phyloP scores from a whole-genome alignment of 1,140 invertebrate genomes.

The Scaptomyza graminum region DNA sequence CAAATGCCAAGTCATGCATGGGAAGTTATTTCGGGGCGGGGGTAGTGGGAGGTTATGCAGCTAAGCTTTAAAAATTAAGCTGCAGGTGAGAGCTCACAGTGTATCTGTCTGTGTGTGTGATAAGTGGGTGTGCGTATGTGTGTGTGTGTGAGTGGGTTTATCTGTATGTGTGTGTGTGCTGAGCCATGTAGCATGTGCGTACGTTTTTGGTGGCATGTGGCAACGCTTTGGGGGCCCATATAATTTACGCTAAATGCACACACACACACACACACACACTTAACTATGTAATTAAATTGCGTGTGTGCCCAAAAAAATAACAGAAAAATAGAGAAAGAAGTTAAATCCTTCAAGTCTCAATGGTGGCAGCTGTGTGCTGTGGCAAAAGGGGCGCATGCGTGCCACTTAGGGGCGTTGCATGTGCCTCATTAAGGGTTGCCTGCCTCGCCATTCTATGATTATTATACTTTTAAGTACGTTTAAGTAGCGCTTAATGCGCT shows the following conservation, averaged over 20 bases:
- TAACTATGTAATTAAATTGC: slow-evolving; percentile 72
- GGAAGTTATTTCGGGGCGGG: neutral
- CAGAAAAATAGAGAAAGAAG: too few species aligned
- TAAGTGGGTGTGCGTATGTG: slow-evolving; percentile 19
- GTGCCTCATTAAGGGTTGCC: slow-evolving; percentile 61
- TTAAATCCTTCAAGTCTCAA: slow-evolving; percentile 46
- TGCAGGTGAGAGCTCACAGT: slow-evolving; percentile 52
- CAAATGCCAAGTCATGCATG: slow-evolving; percentile 65
- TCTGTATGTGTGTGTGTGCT: slow-evolving; percentile 30
- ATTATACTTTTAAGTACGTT: slow-evolving; percentile 38
- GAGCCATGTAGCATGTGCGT: slow-evolving; percentile 54
- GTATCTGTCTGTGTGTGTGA: slow-evolving; percentile 8
- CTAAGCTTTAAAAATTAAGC: slow-evolving; percentile 32
- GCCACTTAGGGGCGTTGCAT: slow-evolving; percentile 42
- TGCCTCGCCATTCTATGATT: slow-evolving; percentile 9
- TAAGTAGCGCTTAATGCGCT: slow-evolving; percentile 58
- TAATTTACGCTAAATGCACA: slow-evolving; percentile 78
- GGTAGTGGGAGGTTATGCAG: slow-evolving; percentile 43
- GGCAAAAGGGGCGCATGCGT: slow-evolving; percentile 14
- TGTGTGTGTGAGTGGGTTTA: slow-evolving; percentile 16
- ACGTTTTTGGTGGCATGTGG: slow-evolving; percentile 40
- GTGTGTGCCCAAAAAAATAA: slow-evolving; percentile 43
- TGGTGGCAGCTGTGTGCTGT: slow-evolving; percentile 15
- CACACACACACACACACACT: slow-evolving; percentile 16
- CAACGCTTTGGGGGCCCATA: slow-evolving; percentile 19